Base-by-base conservation (phyloP, 2,888 invertebrate genomes). In the Serripes groenlandicus region DNA sequence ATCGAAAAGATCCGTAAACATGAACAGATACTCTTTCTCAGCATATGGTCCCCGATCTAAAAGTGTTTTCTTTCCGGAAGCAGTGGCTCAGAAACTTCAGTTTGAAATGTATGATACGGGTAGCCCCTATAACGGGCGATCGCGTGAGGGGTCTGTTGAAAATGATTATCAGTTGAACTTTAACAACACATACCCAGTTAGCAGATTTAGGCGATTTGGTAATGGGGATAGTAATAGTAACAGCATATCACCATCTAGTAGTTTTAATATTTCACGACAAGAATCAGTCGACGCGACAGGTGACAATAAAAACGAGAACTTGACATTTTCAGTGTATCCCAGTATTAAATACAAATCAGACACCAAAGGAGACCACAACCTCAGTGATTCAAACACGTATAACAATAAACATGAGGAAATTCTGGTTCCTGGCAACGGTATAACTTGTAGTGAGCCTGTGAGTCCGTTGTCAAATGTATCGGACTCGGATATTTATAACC, bases 1-100 rank as follows among this genome's bases (percentile, higher is more conserved):
- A 9, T 74, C 76, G 56, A 79, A 82, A 66, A 79, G 77, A 66
- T 70, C 80, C 9, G 56, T 83, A 3, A 85, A 83, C 75, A 68
- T 75, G 35, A 87, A 87, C 42, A 75, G 87, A 73, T 85, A 78
- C 42, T 87, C 85, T 30, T 87, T 88, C 66, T 81, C 85, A n/a
- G 81, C 79, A 11, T 85, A 75, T 64, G 77, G 86, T 58, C 81
- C 81, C 9, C 75, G 88, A 82, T 90, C 89, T 70, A 88, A 86
- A 77, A 88, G 89, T 82, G 87, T 85, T 21, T 87, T 89, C 56
- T 86, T 89, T 64, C 88, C 88, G 0, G 89, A 89, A 69, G 88
- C 87, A 30, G 81, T 90, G 3, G 90, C 90, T 56, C 86, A 85
- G 42, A 88, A 82, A 75, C 81, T 91, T 35, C 89, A 90, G 70